Evolutionary conservation across 92 coral and sea anemone genomes (phyloP), one percentile per base, ranked within the genome.

Genomic region (Heliopora coerulea): DNA sequence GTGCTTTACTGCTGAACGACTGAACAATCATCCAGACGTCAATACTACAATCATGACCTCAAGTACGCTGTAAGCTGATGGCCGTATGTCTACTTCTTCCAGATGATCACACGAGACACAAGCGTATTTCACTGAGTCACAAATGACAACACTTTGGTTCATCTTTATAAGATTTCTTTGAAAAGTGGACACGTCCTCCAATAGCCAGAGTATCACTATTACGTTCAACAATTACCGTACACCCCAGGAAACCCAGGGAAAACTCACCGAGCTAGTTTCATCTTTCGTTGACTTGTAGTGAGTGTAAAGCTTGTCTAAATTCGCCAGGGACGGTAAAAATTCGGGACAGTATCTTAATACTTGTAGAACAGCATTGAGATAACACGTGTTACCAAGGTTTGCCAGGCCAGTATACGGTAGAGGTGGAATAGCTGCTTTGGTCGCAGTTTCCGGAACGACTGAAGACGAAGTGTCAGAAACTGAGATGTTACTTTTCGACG

Each of bases 341-440:
- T 89, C 96, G 0, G 99, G 96, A 49, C 99, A 95, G 67, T 83
- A 64, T 15, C 96, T 82, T 65, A 95, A 80, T 34, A 95, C 99
- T 74, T 95, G 99, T 49, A 95, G 40, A 25, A 95, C 96, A 8
- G 99, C 99, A 84, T 95, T 95, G 20, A 96, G 95, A 54, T 86
- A 95, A 83, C 99, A 95, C 25, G 86, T 83, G 73, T 95, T 95
- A 21, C 96, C 96, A 27, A 79, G 84, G 49, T 95, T 95, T 44
- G 64, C 66, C 20, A 95, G 79, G 1, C 99, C 99, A 15, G 90
- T 72, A 61, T 61, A 83, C 15, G 96, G 88, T 27, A 82, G 85
- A 12, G 99, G 92, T 18, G 82, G 91, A 1, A 9, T 61, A 15
- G 41, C 81, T 14, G 46, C 28, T 3, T n/a, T 40, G 17, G 41